A percentile compares a stretch with the other conserved stretches of the same genome.
These are phyloP conservation scores for Eugnorisma glareosa DNA, from an alignment of 2,888 invertebrate species.

Conservation along the genomic window DNA sequence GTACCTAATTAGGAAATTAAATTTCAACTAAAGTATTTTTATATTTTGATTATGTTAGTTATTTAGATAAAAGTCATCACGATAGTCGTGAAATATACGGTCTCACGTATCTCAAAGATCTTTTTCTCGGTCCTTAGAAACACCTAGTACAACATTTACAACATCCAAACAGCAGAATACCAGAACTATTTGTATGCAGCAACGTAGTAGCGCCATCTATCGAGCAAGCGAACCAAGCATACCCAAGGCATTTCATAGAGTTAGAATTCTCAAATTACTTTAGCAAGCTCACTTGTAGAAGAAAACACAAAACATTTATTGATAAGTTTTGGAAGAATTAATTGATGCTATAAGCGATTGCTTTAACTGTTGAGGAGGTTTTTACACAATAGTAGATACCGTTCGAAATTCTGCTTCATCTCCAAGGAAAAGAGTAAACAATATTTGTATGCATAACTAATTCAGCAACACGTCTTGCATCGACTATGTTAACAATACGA, in stretches of 20 bases:
- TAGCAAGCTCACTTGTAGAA: not conserved
- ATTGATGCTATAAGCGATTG: not conserved
- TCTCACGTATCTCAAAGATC: not conserved
- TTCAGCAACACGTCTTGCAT: not conserved
- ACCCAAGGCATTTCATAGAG: not conserved
- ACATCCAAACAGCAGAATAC: not conserved
- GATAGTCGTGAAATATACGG: not conserved
- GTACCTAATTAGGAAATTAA: not conserved
- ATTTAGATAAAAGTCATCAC: not conserved
- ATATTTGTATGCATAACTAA: conserved; percentile 16
- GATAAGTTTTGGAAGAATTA: not conserved
- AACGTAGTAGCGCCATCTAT: conserved; percentile 53
- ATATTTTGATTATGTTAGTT: not conserved
- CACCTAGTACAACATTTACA: not conserved
- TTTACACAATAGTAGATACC: conserved; percentile 7
- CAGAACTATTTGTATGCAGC: conserved; percentile 19
- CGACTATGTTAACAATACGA: not conserved
- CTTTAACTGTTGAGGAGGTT: not conserved
- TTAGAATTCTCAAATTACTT: not conserved
- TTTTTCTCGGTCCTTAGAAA: conserved; percentile 13
- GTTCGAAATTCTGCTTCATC: conserved; percentile 19
- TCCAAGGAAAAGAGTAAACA: conserved; percentile 22
- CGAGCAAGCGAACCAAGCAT: not conserved
- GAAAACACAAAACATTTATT: conserved; percentile 3
- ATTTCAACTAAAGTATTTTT: not conserved